These are phyloP conservation scores for Uropetala carovei DNA, from an alignment of 2,888 invertebrate species.

Conservation along the genomic window DNA sequence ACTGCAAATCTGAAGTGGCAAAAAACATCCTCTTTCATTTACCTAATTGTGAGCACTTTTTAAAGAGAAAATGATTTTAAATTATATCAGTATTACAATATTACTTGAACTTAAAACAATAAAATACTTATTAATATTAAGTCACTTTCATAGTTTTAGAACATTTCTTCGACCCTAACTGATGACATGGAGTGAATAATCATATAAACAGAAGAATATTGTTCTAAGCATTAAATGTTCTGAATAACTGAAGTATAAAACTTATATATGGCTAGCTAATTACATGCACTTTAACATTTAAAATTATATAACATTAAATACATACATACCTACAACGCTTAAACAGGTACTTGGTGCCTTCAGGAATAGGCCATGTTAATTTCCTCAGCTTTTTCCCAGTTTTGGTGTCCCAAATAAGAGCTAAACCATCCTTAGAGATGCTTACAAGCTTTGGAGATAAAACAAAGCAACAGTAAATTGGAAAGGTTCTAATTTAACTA, in stretches of 20 bases:
- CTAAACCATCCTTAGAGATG: conserved; percentile 91
- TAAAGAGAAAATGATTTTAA: too few species aligned
- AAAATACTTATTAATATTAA: neutral
- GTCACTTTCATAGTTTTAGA: neutral
- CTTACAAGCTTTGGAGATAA: conserved; percentile 80
- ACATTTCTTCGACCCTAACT: too few species aligned
- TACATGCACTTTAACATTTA: neutral
- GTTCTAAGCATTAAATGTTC: too few species aligned
- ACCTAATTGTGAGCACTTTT: neutral
- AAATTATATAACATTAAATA: conserved; percentile 4
- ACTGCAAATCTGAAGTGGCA: conserved; percentile 80
- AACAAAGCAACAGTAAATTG: too few species aligned
- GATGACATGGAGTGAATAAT: too few species aligned
- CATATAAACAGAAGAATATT: too few species aligned
- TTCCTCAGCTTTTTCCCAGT: conserved; percentile 82
- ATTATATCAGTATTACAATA: neutral
- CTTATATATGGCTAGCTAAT: too few species aligned
- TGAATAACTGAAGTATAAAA: too few species aligned
- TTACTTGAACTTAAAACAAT: neutral
- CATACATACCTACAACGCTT: conserved; percentile 85
- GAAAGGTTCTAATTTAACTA: neutral
- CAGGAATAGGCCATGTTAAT: conserved; percentile 86
- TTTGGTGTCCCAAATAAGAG: conserved; percentile 86
- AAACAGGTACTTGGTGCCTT: conserved; percentile 87
- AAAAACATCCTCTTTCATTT: neutral